Evolutionary conservation across 2,888 invertebrate genomes (phyloP), one percentile per base, ranked within the genome.

Genomic region (Drosophila prostipennis): DNA sequence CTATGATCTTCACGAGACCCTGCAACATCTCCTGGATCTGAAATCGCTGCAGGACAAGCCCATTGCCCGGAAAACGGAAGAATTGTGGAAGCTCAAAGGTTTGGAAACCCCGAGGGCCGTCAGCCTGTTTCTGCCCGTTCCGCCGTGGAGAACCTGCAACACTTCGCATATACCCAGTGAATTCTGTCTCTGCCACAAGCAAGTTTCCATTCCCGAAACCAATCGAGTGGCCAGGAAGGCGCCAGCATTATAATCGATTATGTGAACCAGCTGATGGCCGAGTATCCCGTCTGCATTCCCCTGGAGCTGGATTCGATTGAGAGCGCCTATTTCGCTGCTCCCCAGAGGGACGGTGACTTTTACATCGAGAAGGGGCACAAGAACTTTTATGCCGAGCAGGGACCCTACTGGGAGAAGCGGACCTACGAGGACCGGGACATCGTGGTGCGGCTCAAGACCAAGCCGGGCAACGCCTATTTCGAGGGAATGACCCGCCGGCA

Each of bases 1-100:
- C 0, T 97, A 94, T 89, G 98, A 98, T 90, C 91, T 98, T 4
- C 94, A 97, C 90, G 95, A 95, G 76, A 97, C 96, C 0, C 89
- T 98, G 14, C 75, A 92, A 4, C 96, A 97, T 90, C 91, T 97
- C 1, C 84, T 94, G 7, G 89, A 94, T 65, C 76, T 93, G 58
- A 91, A 93, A 0, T 79, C 87, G 0, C 87, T 93, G 23, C 90
- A 92, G 58, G 89, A 93, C 40, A 90, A 92, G 19, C 88, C 91
- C 45, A 90, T 93, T 6, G 80, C 91, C 13, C 59, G 85, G 68
- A 92, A 93, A 46, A 90, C 79, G 4, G 87, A 88, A 70, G 77
- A 80, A 10, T 1, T 70, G 16, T 48, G 46, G 42, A n/a, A 29
- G 0, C 63, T 89, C n/a, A 77, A 77, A 11, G 49, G 56, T 11